Percentiles rank a stretch among this genome's conserved stretches.
Evolutionary conservation across 2,113 vertebrate genomes (phyloP).

Genomic region (Phasianus colchicus): DNA sequence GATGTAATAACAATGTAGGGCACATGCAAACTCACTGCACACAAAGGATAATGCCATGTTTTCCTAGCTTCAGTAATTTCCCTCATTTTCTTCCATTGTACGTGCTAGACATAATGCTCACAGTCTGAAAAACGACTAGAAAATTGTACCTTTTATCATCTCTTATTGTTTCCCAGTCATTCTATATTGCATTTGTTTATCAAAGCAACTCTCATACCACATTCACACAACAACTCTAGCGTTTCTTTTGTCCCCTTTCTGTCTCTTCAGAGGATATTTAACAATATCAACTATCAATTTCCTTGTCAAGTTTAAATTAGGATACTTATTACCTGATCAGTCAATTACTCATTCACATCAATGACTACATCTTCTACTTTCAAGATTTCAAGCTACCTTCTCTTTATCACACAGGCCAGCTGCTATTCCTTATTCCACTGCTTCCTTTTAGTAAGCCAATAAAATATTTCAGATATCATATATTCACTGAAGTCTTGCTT

Average conservation of each 20-base stretch:
- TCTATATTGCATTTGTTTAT: slow-evolving; percentile 47
- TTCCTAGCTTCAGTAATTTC: slow-evolving; percentile 52
- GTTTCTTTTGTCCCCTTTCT: slow-evolving; percentile 12
- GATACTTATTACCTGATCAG: slow-evolving; percentile 65
- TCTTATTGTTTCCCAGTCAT: slow-evolving; percentile 44
- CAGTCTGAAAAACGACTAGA: slow-evolving; percentile 13
- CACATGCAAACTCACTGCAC: slow-evolving; percentile 52
- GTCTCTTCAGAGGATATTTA: slow-evolving; percentile 62
- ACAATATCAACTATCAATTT: slow-evolving; percentile 54
- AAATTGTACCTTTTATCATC: slow-evolving; percentile 60
- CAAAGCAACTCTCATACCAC: neutral
- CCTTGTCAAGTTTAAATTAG: slow-evolving; percentile 67
- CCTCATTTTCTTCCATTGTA: slow-evolving; percentile 55
- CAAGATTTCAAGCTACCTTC: neutral
- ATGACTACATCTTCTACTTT: slow-evolving; percentile 53
- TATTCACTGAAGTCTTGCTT: neutral
- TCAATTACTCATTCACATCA: slow-evolving; percentile 61
- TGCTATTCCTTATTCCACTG: neutral
- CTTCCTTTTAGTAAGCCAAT: accelerated
- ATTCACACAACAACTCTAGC: neutral
- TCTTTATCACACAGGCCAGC: neutral
- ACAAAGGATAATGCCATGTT: slow-evolving; percentile 69
- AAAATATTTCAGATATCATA: accelerated
- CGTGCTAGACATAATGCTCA: slow-evolving; percentile 13
- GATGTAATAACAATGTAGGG: slow-evolving; percentile 57